Percentiles rank a stretch among this genome's conserved stretches.
Conservation (phyloP, 2,797 vertebrate genomes). For the Coendou prehensilis region DNA sequence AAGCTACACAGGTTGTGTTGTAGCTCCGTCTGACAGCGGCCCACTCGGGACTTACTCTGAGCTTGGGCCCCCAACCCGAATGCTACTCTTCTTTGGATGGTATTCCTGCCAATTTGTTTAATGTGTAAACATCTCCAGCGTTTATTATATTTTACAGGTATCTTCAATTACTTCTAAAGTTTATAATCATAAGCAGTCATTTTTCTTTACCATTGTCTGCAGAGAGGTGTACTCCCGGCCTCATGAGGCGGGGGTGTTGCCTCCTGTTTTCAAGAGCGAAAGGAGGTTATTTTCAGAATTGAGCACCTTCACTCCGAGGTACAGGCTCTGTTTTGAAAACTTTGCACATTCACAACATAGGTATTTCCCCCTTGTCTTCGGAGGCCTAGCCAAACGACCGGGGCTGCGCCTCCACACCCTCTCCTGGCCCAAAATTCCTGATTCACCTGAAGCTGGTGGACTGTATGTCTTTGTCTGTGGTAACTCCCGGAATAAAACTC, state of each 20-base stretch:
- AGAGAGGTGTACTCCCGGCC: neutral
- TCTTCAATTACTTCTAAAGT: neutral
- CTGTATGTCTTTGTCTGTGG: neutral
- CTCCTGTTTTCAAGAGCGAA: neutral
- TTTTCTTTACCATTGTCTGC: neutral
- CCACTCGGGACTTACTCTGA: neutral
- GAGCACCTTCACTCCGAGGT: neutral
- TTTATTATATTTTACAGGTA: neutral
- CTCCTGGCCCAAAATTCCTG: neutral
- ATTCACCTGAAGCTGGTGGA: neutral
- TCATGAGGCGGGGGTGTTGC: neutral
- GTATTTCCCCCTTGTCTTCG: neutral
- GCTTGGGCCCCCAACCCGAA: fast-evolving
- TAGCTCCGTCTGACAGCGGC: neutral
- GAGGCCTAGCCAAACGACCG: neutral
- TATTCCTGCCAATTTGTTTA: neutral
- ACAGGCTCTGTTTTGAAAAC: neutral
- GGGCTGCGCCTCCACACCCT: neutral
- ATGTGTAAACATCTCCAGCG: conserved; percentile 22
- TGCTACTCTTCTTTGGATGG: neutral
- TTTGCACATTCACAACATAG: neutral
- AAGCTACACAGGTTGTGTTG: neutral
- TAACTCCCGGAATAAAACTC: neutral
- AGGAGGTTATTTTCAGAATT: neutral
- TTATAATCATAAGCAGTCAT: neutral